Evolutionary conservation across 1,140 invertebrate species (phyloP).

Genomic region (Macrotrachela quadricornifera): DNA sequence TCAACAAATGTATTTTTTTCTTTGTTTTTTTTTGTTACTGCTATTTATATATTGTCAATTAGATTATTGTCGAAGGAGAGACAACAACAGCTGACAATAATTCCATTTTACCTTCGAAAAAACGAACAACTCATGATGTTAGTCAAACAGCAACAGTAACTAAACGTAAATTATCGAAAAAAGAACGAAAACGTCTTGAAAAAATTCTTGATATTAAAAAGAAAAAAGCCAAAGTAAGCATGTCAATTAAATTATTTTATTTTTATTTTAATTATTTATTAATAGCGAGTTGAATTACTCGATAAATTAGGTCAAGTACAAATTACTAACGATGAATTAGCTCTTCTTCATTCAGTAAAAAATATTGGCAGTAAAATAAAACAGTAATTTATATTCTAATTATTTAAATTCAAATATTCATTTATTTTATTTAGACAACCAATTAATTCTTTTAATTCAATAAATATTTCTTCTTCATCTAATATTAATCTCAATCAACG

Average conservation of each 20-base stretch:
- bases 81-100: too few relatives aligned
- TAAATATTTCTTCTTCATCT: too few relatives aligned
- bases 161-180: not conserved
- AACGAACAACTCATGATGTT: too few relatives aligned
- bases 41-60: too few relatives aligned
- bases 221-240: not conserved
- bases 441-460: not conserved
- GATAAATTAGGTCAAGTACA: constrained; percentile 3
- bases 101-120: too few relatives aligned
- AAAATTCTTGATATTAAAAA: constrained; percentile 4
- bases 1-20: too few relatives aligned
- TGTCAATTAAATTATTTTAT: too few relatives aligned
- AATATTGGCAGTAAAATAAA: constrained; percentile 6
- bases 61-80: too few relatives aligned
- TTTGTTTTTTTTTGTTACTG: too few relatives aligned
- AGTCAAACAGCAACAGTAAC: not conserved
- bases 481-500: too few relatives aligned
- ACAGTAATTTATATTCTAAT: not conserved
- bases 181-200: constrained; percentile 1
- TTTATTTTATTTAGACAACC: not conserved
- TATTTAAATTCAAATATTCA: not conserved
- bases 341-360: constrained; percentile 2
- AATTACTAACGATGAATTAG: constrained; percentile 1
- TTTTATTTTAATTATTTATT: not conserved
- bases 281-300: not conserved